These are phyloP conservation scores for Onychostoma macrolepis DNA, from an alignment of 2,113 vertebrate genomes.

Conservation along the genomic window DNA sequence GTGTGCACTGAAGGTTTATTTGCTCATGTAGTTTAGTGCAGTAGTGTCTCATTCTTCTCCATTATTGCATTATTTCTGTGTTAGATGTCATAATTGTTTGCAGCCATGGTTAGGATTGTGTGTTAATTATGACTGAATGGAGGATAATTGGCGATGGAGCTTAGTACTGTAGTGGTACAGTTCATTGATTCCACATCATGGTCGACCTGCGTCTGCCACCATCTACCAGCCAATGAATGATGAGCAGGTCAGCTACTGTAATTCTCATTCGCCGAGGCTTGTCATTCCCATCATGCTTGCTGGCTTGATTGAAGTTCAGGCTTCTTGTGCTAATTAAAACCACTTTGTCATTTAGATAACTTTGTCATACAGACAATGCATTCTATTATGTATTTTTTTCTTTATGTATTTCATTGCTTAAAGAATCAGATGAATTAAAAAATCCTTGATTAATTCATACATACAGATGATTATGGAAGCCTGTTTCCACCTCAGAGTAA, in stretches of 20 bases:
- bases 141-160: conserved; percentile 61
- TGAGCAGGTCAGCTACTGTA: conserved; percentile 41
- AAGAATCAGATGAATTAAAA: background rate
- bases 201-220: conserved; percentile 64
- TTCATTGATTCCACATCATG: conserved; percentile 59
- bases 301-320: background rate
- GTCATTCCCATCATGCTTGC: conserved; percentile 15
- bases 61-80: background rate
- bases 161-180: conserved; percentile 49
- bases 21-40: background rate
- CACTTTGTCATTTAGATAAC: background rate
- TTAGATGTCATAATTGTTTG: conserved; percentile 25
- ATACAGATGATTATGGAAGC: background rate
- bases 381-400: background rate
- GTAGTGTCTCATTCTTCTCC: background rate
- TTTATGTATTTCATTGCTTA: background rate
- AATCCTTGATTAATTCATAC: background rate
- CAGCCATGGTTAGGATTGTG: conserved; percentile 33
- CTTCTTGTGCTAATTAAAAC: conserved; percentile 1
- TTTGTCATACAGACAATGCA: background rate
- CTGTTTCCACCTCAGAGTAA: background rate
- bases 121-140: conserved; percentile 38
- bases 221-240: conserved; percentile 64
- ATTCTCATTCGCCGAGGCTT: conserved; percentile 1
- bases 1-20: conserved; percentile 1